A percentile compares a stretch with the other conserved stretches of the same genome.
Evolutionary conservation across 2,888 invertebrate genomes (phyloP).

Genomic region (Heteromurus nitidus): DNA sequence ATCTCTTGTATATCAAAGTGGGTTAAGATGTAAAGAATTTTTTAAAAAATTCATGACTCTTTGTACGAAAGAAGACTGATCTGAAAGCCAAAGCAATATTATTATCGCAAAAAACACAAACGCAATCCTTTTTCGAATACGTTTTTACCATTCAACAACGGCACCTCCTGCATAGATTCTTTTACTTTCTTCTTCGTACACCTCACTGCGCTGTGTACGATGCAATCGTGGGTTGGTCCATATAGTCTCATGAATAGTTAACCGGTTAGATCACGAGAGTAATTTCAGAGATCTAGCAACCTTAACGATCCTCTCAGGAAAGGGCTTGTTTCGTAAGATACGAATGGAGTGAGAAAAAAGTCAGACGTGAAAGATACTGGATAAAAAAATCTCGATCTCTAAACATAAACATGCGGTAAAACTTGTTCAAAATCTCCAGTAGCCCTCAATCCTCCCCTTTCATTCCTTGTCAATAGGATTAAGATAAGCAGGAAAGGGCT

Average conservation of each 20-base stretch:
- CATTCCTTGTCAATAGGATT: constrained; percentile 16
- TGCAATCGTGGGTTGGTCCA: neutral
- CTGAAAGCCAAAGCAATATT: constrained; percentile 37
- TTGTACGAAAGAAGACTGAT: constrained; percentile 20
- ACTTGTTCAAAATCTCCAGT: no score
- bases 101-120: constrained; percentile 6
- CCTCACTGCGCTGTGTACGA: neutral
- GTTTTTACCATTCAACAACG: neutral
- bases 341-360: neutral
- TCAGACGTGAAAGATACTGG: neutral
- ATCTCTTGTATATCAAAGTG: constrained; percentile 17
- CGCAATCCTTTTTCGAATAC: neutral
- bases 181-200: neutral
- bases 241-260: constrained; percentile 26
- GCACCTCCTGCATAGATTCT: neutral
- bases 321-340: constrained; percentile 6
- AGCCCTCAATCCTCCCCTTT: neutral
- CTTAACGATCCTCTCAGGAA: neutral
- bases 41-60: constrained; percentile 49
- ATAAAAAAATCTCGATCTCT: neutral
- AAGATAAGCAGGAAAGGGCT: neutral
- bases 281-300: constrained; percentile 27
- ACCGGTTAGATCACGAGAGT: constrained; percentile 26
- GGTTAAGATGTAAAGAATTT: neutral
- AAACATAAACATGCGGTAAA: neutral